Conservation (phyloP, 2,888 invertebrate genomes). For the Phasia obesa region DNA sequence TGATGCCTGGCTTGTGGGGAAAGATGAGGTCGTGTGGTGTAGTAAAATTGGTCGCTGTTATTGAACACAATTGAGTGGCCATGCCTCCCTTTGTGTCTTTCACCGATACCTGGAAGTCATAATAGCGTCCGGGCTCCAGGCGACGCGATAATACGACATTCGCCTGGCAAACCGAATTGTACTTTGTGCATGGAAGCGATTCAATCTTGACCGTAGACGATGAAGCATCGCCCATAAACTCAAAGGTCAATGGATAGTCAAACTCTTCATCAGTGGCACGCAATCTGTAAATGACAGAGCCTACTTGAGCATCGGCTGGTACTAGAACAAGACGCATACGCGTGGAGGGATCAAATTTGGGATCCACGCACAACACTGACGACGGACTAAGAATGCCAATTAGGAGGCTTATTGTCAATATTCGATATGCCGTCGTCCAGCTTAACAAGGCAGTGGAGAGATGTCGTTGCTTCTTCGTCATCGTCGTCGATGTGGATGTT, state of each 20-base stretch:
- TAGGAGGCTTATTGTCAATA: constrained; percentile 81
- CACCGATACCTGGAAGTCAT: constrained; percentile 90
- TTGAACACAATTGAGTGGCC: constrained; percentile 89
- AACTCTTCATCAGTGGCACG: constrained; percentile 94
- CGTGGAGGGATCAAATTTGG: constrained; percentile 92
- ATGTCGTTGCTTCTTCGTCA: constrained; percentile 24
- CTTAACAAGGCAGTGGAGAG: constrained; percentile 73
- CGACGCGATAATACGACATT: constrained; percentile 91
- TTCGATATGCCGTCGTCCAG: constrained; percentile 79
- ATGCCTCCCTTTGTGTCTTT: constrained; percentile 90
- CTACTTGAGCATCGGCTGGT: constrained; percentile 91
- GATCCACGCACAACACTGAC: constrained; percentile 85
- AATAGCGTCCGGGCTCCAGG: constrained; percentile 91
- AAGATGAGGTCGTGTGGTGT: constrained; percentile 92
- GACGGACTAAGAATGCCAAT: constrained; percentile 80
- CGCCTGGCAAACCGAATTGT: constrained; percentile 94
- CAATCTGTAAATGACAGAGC: constrained; percentile 93
- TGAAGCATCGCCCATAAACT: constrained; percentile 89
- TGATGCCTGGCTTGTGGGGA: constrained; percentile 90
- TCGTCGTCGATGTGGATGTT: background rate
- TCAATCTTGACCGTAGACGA: constrained; percentile 90
- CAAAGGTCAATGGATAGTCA: constrained; percentile 93
- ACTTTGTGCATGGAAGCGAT: constrained; percentile 91
- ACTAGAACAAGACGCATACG: constrained; percentile 91
- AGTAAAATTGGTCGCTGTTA: constrained; percentile 92